Base-by-base conservation (phyloP, 2,113 vertebrate genomes). In the Paramisgurnus dabryanus region DNA sequence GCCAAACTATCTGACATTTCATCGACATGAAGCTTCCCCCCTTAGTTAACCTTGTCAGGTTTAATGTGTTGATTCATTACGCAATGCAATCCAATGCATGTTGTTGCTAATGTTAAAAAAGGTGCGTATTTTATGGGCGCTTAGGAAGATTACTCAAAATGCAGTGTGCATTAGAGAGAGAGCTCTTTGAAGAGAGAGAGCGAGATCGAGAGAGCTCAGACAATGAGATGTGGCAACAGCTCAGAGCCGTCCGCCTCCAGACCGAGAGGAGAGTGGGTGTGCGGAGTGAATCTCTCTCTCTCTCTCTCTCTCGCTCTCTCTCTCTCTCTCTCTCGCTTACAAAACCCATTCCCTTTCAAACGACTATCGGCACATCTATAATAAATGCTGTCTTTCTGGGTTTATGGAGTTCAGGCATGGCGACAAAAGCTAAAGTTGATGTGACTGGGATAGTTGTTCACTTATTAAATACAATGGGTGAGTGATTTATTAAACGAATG, bases 241-340 rank as follows among this genome's bases (percentile, higher is more conserved):
- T 92, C 81, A 80, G 85, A 90, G 90, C 87, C 90, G 87, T 89
- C 92, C 91, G 75, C 92, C 92, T 89, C 86, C 91, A 67, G 88
- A 90, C 85, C 76, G 69, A 77, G 89, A 86, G 89, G 91, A 85
- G 91, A 88, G 92, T 92, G 91, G 91, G 91, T 85, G 90, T 92
- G 83, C 87, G 85, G 84, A 90, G 86, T 89, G 78, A 88, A 89
- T 88, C 85, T 83, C 87, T 85, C 82, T 87, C 85, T 88, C 22
- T 22, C 22, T 22, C 22, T 22, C 22, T 22, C 22, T 22, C 22
- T 22, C 22, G 0, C 22, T 22, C 22, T 22, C 22, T 22, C 87
- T 50, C 49, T 50, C 49, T 50, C 85, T 86, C 87, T 90, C 27
- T 34, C 27, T 34, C 27, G 27, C 27, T 34, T 89, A 90, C 86